phyloP scores from a whole-genome alignment of 1,140 invertebrate genomes.

The Mactra quadrangularis region DNA sequence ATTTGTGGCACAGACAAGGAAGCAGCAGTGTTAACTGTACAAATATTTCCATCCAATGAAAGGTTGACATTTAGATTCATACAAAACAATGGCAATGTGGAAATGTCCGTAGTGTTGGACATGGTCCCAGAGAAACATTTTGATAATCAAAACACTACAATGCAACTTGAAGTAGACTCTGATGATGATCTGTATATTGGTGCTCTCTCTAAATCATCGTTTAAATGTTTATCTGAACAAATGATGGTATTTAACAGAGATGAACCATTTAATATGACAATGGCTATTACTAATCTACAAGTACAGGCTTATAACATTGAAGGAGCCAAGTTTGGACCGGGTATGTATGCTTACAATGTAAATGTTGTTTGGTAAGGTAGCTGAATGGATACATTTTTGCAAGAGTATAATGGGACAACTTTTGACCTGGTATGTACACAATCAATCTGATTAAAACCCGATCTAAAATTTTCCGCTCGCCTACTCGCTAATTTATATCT shows the following conservation, averaged over 20 bases:
- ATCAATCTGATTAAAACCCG: too few relatives aligned
- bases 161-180: neutral
- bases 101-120: neutral
- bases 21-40: neutral
- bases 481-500: too few relatives aligned
- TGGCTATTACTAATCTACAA: conserved; percentile 10
- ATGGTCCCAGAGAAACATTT: conserved; percentile 10
- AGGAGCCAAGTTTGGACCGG: neutral
- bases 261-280: conserved; percentile 1
- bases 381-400: too few relatives aligned
- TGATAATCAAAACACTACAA: neutral
- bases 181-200: neutral
- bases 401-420: too few relatives aligned
- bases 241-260: conserved; percentile 6
- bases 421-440: too few relatives aligned
- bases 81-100: neutral
- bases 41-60: conserved; percentile 2
- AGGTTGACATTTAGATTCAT: neutral
- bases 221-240: neutral
- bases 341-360: too few relatives aligned
- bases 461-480: too few relatives aligned
- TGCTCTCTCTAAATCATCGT: neutral
- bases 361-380: too few relatives aligned
- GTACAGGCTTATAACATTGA: conserved; percentile 10
- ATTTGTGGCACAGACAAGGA: neutral